Percentiles rank a stretch among this genome's conserved stretches.
phyloP scores from a whole-genome alignment of 2,888 invertebrate species.

The Amblyjoppa proteus region DNA sequence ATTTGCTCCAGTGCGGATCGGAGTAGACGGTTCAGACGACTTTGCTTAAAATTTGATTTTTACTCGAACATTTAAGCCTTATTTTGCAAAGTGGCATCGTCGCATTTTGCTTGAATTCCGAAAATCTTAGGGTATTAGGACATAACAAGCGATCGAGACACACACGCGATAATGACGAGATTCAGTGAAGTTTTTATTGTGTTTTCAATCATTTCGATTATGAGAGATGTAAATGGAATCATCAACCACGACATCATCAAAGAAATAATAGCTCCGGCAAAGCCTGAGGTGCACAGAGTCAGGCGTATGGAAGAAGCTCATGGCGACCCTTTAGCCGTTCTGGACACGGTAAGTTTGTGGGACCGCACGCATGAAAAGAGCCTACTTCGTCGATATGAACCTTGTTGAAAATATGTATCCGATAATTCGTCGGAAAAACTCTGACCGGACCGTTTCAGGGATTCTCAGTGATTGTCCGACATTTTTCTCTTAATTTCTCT shows the following conservation, averaged over 20 bases:
- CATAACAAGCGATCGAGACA: too few species aligned
- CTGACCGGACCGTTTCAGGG: too few species aligned
- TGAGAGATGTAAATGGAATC: neutral
- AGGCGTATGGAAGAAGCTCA: conserved; percentile 1
- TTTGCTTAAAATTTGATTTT: too few species aligned
- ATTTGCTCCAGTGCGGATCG: too few species aligned
- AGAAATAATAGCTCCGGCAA: neutral
- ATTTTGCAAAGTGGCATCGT: too few species aligned
- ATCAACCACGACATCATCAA: neutral
- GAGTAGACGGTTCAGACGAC: too few species aligned
- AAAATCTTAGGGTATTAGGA: too few species aligned
- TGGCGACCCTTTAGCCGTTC: neutral
- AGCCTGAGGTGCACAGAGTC: neutral
- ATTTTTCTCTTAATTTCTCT: too few species aligned
- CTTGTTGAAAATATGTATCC: neutral
- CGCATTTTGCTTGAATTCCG: too few species aligned
- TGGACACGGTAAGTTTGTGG: neutral
- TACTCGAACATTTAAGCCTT: too few species aligned
- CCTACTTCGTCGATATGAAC: neutral
- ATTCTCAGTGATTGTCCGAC: too few species aligned
- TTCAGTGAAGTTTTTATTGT: neutral
- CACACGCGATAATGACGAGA: neutral
- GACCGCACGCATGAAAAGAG: too few species aligned
- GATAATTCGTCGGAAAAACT: neutral
- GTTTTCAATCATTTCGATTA: neutral